Evolutionary conservation across 2,797 vertebrate species (phyloP).

Genomic region (Myioborus miniatus): DNA sequence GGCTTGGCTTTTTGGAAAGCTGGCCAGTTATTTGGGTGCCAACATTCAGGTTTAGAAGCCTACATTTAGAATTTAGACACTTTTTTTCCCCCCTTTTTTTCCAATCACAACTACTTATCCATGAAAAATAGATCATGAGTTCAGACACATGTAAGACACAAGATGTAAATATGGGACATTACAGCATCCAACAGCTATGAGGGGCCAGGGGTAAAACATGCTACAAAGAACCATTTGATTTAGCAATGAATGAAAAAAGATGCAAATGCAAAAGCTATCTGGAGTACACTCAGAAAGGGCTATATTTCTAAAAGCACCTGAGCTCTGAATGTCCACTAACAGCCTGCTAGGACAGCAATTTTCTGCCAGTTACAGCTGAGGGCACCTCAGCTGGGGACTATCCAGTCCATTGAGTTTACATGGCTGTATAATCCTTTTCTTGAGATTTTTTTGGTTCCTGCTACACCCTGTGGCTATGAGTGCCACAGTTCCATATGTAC

Average conservation of each 20-base stretch:
- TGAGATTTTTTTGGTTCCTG: neutral
- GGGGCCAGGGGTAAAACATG: neutral
- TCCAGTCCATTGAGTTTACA: neutral
- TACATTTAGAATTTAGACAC: neutral
- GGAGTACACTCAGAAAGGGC: neutral
- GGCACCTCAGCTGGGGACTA: neutral
- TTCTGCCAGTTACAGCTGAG: neutral
- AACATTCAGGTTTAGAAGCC: slow-evolving; percentile 35
- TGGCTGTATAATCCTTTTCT: neutral
- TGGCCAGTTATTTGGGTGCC: slow-evolving; percentile 46
- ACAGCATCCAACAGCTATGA: neutral
- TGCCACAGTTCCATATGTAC: neutral
- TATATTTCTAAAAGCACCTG: neutral
- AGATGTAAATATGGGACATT: neutral
- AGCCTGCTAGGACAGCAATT: neutral
- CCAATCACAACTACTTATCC: slow-evolving; percentile 11
- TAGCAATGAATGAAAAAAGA: neutral
- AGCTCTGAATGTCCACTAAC: neutral
- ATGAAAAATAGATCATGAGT: neutral
- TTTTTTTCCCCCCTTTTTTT: neutral
- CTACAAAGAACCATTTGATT: neutral
- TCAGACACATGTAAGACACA: neutral
- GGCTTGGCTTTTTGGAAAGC: slow-evolving; percentile 60
- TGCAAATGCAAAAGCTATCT: neutral
- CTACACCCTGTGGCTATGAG: neutral